Percentiles rank a stretch among this genome's conserved stretches.
Evolutionary conservation across 2,113 vertebrate species (phyloP).

Genomic region (Hiodon tergisus): DNA sequence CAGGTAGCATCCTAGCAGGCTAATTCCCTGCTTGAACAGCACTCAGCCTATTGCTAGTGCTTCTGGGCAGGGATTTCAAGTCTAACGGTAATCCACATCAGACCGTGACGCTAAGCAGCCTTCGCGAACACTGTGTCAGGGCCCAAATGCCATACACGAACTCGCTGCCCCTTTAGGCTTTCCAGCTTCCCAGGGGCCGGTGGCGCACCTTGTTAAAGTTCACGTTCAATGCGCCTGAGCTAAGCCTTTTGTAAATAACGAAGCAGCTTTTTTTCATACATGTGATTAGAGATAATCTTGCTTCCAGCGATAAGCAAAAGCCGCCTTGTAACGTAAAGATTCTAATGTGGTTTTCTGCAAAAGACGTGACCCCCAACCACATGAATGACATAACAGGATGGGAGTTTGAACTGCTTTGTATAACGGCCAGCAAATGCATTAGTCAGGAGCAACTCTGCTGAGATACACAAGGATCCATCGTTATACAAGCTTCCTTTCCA

Average conservation of each 20-base stretch:
- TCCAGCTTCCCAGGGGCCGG: background rate
- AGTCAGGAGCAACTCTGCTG: background rate
- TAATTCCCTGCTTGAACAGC: constrained; percentile 16
- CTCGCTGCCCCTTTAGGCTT: background rate
- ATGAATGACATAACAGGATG: no score
- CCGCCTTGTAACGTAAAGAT: no score
- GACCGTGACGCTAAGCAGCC: background rate
- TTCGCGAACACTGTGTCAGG: background rate
- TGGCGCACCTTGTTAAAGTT: background rate
- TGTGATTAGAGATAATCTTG: no score
- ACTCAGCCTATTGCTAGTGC: background rate
- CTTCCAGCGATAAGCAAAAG: no score
- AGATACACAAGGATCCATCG: background rate
- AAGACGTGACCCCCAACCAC: no score
- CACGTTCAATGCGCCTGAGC: no score
- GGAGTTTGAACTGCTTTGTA: background rate
- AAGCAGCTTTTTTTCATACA: background rate
- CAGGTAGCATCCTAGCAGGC: constrained; percentile 4
- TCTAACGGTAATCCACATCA: constrained; percentile 12
- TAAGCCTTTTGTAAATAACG: no score
- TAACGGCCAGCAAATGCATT: background rate
- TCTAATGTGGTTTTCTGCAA: no score
- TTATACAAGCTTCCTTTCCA: constrained; percentile 28
- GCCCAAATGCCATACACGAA: background rate
- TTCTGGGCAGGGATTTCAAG: background rate